phyloP scores from a whole-genome alignment of 2,888 invertebrate genomes.

The Prenolepis imparis region DNA sequence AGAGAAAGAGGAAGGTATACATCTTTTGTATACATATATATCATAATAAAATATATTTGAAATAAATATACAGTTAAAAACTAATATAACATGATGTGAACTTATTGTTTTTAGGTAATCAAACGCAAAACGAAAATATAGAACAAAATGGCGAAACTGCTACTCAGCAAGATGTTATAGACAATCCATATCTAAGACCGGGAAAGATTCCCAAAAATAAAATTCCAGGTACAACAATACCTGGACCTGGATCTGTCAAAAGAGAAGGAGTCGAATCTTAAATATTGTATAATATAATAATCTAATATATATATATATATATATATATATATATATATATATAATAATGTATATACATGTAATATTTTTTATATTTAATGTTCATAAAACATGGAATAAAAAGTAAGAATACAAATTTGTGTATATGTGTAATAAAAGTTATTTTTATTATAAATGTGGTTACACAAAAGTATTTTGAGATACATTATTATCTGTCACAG shows the following conservation, averaged over 20 bases:
- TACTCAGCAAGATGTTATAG: conserved; percentile 83
- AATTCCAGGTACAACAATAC: conserved; percentile 60
- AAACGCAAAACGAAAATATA: conserved; percentile 72
- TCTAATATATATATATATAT: not conserved
- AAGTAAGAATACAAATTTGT: too few species aligned
- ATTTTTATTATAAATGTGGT: conserved; percentile 69
- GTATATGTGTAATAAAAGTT: too few species aligned
- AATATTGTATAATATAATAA: conserved; percentile 39
- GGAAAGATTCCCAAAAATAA: conserved; percentile 85
- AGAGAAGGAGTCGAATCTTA: conserved; percentile 68
- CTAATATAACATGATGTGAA: not conserved
- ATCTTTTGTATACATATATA: not conserved
- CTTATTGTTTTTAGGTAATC: conserved; percentile 66
- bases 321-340: too few species aligned
- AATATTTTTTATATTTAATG: conserved; percentile 18
- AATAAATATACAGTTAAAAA: not conserved
- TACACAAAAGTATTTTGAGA: conserved; percentile 64
- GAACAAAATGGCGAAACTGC: conserved; percentile 82
- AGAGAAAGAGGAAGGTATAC: conserved; percentile 78
- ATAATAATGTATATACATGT: too few species aligned
- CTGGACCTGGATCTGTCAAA: conserved; percentile 63
- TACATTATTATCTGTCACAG: conserved; percentile 37
- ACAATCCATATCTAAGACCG: conserved; percentile 85
- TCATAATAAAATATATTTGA: conserved; percentile 13
- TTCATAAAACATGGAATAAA: too few species aligned